These are phyloP conservation scores for Euplagia quadripunctaria DNA, from an alignment of 2,888 invertebrate genomes.

Conservation along the genomic window DNA sequence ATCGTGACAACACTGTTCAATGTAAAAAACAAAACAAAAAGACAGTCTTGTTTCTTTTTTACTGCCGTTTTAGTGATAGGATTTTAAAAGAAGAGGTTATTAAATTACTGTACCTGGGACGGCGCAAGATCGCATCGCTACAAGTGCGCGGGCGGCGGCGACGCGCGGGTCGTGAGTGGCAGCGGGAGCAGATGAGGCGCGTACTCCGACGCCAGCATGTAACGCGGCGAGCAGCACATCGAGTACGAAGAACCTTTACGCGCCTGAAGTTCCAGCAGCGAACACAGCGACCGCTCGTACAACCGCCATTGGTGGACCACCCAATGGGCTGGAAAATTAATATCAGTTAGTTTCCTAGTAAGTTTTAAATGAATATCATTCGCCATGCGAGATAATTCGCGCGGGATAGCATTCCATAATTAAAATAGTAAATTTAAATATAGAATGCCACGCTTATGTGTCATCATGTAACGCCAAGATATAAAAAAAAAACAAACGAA, in stretches of 20 bases:
- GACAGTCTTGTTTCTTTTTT: no score
- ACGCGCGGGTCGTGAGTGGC: conserved; percentile 75
- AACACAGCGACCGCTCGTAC: conserved; percentile 82
- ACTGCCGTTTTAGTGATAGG: no score
- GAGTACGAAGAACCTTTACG: conserved; percentile 73
- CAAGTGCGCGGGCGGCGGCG: conserved; percentile 84
- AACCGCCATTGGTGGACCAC: conserved; percentile 82
- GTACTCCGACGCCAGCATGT: conserved; percentile 80
- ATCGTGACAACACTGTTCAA: no score
- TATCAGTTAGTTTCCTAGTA: not conserved
- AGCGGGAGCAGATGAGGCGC: conserved; percentile 73
- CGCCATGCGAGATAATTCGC: not conserved
- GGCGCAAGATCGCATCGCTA: conserved; percentile 81
- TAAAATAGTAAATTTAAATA: no score
- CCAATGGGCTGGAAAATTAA: conserved; percentile 72
- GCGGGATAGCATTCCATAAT: not conserved
- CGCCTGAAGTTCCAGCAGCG: conserved; percentile 79
- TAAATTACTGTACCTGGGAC: conserved; percentile 57
- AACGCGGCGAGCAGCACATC: conserved; percentile 79
- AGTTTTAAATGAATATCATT: not conserved
- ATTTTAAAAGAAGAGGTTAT: not conserved
- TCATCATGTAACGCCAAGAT: no score
- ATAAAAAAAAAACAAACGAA: no score
- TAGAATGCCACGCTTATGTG: no score
- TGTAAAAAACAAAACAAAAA: no score